A percentile compares a stretch with the other conserved stretches of the same genome.
Conservation (phyloP, 2,888 invertebrate genomes). For the Drosophila maculinotata region DNA sequence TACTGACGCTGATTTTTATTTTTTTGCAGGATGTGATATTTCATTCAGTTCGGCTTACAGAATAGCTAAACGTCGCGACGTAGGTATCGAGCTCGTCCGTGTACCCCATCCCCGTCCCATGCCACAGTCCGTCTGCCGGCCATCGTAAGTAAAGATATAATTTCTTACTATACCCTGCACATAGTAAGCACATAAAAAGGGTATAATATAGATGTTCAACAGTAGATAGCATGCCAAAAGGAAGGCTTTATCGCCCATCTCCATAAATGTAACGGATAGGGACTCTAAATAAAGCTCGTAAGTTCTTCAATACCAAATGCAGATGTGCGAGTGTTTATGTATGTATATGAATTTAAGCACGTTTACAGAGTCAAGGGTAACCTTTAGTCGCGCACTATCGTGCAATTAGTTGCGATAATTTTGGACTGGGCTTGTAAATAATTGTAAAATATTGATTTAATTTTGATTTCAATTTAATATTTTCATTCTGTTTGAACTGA, state of each 20-base stretch:
- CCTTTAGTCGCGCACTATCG: too few species aligned
- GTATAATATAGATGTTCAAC: not conserved
- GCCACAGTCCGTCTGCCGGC: not conserved
- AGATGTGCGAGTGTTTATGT: too few species aligned
- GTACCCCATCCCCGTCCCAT: not conserved
- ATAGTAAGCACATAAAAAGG: not conserved
- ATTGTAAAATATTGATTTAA: not conserved
- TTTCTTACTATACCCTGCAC: constrained; percentile 44
- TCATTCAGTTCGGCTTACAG: constrained; percentile 64
- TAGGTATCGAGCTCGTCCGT: constrained; percentile 15
- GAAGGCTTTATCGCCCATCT: not conserved
- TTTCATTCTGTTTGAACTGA: not conserved
- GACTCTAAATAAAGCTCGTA: too few species aligned
- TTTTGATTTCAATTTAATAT: not conserved
- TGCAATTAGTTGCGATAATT: too few species aligned
- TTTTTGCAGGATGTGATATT: constrained; percentile 76
- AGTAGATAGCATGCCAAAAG: not conserved
- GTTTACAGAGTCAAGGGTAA: too few species aligned
- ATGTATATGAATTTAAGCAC: too few species aligned
- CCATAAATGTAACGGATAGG: too few species aligned
- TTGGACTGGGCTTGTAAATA: too few species aligned
- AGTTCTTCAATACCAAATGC: too few species aligned
- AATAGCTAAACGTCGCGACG: constrained; percentile 51
- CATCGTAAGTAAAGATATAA: constrained; percentile 33
- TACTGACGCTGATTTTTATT: constrained; percentile 77